Evolutionary conservation across 2,797 vertebrate species (phyloP).

Genomic region (Dryobates pubescens): DNA sequence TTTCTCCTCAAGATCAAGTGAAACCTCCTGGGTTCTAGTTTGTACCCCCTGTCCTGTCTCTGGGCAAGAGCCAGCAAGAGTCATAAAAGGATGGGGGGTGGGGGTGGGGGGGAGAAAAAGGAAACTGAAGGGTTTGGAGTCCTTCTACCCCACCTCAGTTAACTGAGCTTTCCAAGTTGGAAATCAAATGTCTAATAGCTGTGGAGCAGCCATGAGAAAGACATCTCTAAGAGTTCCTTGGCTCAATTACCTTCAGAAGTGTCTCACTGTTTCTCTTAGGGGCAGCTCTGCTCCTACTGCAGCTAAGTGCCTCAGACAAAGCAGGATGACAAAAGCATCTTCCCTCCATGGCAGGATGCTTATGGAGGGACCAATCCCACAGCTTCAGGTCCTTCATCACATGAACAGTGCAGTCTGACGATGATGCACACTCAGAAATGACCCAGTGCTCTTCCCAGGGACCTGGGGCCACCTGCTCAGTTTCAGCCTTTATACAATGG

Average conservation of each 20-base stretch:
- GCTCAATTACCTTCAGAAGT: not conserved
- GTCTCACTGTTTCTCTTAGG: not conserved
- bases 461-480: too few relatives aligned
- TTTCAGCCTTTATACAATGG: too few relatives aligned
- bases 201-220: not conserved
- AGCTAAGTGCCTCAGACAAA: not conserved
- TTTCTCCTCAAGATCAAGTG: too few relatives aligned
- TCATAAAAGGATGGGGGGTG: not conserved
- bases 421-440: too few relatives aligned
- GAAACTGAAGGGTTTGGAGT: not conserved
- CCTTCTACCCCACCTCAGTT: not conserved
- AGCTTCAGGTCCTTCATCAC: too few relatives aligned
- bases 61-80: not conserved
- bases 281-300: not conserved
- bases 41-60: too few relatives aligned
- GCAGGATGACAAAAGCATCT: too few relatives aligned
- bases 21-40: too few relatives aligned
- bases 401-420: too few relatives aligned
- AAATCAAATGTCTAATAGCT: not conserved
- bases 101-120: not conserved
- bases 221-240: not conserved
- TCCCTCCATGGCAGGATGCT: not conserved
- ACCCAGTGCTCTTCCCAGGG: too few relatives aligned
- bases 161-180: not conserved
- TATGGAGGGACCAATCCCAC: too few relatives aligned